These are phyloP conservation scores for Macquaria ambigua DNA, from an alignment of 2,113 vertebrate genomes.

Conservation along the genomic window DNA sequence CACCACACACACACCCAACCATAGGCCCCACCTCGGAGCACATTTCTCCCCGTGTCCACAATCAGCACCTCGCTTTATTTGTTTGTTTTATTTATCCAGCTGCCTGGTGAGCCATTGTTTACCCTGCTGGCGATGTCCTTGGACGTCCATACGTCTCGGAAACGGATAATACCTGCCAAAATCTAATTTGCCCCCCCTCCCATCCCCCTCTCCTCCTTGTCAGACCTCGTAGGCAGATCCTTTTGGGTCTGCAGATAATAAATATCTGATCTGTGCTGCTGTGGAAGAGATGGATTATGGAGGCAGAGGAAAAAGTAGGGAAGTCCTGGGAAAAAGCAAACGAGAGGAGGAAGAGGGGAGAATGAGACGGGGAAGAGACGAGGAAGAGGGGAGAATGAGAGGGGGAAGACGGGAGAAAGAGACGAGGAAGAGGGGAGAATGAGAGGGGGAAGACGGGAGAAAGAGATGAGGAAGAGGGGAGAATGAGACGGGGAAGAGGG, in stretches of 20 bases:
- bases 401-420: too few species aligned
- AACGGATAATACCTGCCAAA: constrained; percentile 82
- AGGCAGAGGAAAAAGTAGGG: neutral
- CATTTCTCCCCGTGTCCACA: constrained; percentile 62
- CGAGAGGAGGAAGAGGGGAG: neutral
- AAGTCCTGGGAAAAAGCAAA: constrained; percentile 22
- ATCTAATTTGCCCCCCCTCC: constrained; percentile 72
- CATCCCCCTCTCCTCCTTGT: constrained; percentile 16
- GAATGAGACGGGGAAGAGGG: too few species aligned
- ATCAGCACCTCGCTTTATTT: constrained; percentile 27
- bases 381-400: too few species aligned
- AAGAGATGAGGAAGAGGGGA: too few species aligned
- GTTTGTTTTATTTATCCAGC: constrained; percentile 71
- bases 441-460: too few species aligned
- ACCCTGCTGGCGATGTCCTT: constrained; percentile 79
- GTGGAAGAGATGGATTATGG: constrained; percentile 55
- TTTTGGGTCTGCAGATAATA: constrained; percentile 69
- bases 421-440: too few species aligned
- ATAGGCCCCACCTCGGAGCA: constrained; percentile 10
- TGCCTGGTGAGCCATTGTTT: constrained; percentile 74
- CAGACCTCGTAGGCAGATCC: constrained; percentile 77
- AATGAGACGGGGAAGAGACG: too few species aligned
- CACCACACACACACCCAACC: neutral
- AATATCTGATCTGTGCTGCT: constrained; percentile 64
- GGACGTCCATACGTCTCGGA: constrained; percentile 76